Percentiles rank a stretch among this genome's conserved stretches.
phyloP scores from a whole-genome alignment of 30 jellyfish, hydroid and myxozoan genomes.

The Sanderia malayensis region DNA sequence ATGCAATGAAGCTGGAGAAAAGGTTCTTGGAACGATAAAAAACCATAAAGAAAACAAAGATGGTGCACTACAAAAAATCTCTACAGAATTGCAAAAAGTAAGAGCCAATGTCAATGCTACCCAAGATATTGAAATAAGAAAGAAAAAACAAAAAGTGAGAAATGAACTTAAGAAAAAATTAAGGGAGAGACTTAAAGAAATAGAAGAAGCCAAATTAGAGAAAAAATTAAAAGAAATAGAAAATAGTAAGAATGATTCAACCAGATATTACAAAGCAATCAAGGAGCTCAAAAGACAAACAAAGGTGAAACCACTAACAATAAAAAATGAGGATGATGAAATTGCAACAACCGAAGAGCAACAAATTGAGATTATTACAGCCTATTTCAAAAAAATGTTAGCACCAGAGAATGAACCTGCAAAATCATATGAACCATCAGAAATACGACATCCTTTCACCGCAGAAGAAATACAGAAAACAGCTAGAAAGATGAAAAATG shows the following conservation, averaged over 20 bases:
- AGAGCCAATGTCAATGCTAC: conserved; percentile 19
- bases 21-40: conserved; percentile 15
- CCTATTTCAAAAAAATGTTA: conserved; percentile 23
- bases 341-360: conserved; percentile 23
- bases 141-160: neutral
- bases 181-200: too few species aligned
- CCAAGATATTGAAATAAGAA: conserved; percentile 1
- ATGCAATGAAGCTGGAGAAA: conserved; percentile 16
- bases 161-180: neutral
- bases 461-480: conserved; percentile 14
- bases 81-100: neutral
- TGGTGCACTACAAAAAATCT: too few species aligned
- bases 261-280: neutral
- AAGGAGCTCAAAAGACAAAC: conserved; percentile 10
- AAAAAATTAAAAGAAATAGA: conserved; percentile 16
- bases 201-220: conserved; percentile 1
- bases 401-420: conserved; percentile 16
- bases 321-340: conserved; percentile 9
- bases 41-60: conserved; percentile 6
- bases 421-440: conserved; percentile 28
- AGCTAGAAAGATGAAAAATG: neutral
- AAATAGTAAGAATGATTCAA: conserved; percentile 1
- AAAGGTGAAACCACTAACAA: conserved; percentile 5
- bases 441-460: conserved; percentile 21
- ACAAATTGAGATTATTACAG: conserved; percentile 19